Percentiles rank a stretch among this genome's conserved stretches.
phyloP scores from a whole-genome alignment of 1,140 invertebrate genomes.

The Cydia pomonella region DNA sequence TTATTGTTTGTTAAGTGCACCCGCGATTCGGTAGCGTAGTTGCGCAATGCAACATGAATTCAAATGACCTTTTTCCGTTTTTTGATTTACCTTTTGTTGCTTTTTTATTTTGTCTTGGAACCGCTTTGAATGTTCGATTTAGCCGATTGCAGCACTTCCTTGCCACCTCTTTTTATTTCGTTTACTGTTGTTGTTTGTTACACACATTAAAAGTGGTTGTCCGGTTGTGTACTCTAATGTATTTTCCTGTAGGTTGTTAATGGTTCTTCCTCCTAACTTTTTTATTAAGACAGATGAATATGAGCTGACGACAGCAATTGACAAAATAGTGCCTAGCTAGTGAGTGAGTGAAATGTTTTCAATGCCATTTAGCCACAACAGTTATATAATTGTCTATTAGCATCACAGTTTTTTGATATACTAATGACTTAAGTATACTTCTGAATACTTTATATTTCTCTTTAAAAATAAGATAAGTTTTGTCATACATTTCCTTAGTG shows the following conservation, averaged over 20 bases:
- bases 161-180: constrained; percentile 19
- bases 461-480: too few relatives aligned
- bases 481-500: too few relatives aligned
- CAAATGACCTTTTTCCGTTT: constrained; percentile 33
- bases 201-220: background rate
- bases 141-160: constrained; percentile 30
- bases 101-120: constrained; percentile 17
- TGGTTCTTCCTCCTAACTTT: background rate
- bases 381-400: background rate
- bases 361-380: constrained; percentile 12
- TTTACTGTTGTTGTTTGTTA: constrained; percentile 3
- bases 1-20: constrained; percentile 34
- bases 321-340: background rate
- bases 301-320: background rate
- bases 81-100: constrained; percentile 22
- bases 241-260: background rate
- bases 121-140: constrained; percentile 20
- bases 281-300: constrained; percentile 10
- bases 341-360: constrained; percentile 11
- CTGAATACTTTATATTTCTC: too few relatives aligned
- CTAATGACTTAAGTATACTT: background rate
- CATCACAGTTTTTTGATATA: background rate
- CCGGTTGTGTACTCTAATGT: constrained; percentile 4
- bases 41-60: constrained; percentile 30
- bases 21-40: constrained; percentile 21